These are phyloP conservation scores for Phoxinus phoxinus DNA, from an alignment of 2,113 vertebrate genomes.

Conservation along the genomic window DNA sequence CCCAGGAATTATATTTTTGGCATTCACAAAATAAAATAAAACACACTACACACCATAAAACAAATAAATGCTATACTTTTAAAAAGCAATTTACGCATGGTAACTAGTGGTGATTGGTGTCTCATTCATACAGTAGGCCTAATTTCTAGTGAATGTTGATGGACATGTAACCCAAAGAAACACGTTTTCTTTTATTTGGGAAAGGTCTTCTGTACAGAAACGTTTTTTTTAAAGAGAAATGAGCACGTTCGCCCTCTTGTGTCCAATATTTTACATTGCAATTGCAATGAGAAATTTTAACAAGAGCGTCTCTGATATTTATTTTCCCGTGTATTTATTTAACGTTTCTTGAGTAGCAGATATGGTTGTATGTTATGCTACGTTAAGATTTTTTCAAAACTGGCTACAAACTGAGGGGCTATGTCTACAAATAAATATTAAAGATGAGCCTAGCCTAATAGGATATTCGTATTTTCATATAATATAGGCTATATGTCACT, in stretches of 20 bases:
- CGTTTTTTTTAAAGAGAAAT: constrained; percentile 22
- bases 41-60: background rate
- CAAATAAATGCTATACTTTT: background rate
- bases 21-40: background rate
- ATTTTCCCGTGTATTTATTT: background rate
- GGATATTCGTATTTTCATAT: background rate
- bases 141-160: background rate
- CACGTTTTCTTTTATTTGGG: background rate
- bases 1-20: background rate
- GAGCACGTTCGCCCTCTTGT: constrained; percentile 56
- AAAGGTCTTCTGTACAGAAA: constrained; percentile 43
- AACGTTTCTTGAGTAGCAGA: background rate
- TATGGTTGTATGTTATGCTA: background rate
- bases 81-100: background rate
- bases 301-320: background rate
- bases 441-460: background rate
- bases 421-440: background rate
- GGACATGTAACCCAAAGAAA: background rate
- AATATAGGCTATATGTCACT: background rate
- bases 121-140: background rate
- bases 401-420: background rate
- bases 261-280: background rate
- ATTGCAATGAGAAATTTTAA: background rate
- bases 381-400: background rate
- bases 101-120: too few relatives aligned